phyloP scores from a whole-genome alignment of 2,113 vertebrate genomes.

The Toxostoma redivivum region DNA sequence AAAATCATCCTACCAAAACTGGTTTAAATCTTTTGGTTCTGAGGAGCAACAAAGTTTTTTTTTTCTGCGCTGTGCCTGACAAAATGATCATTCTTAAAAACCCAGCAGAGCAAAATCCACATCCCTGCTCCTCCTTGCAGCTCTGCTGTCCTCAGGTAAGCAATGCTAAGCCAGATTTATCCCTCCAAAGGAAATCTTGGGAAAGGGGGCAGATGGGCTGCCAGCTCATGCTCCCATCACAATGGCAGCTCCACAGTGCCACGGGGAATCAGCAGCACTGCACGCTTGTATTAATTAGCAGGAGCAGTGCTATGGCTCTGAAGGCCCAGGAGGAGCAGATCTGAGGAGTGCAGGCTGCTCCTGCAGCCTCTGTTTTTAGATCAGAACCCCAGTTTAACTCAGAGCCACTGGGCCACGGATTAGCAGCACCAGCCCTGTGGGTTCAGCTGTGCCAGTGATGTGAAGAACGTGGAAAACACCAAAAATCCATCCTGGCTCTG shows the following conservation, averaged over 20 bases:
- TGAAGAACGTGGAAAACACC: neutral
- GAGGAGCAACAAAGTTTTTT: neutral
- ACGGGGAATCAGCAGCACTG: neutral
- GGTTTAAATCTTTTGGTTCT: neutral
- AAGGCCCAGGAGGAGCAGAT: neutral
- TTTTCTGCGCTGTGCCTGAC: neutral
- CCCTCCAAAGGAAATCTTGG: neutral
- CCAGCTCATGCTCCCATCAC: neutral
- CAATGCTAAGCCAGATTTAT: neutral
- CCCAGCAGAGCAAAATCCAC: neutral
- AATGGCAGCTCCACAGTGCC: neutral
- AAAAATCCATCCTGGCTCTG: neutral
- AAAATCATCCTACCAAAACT: neutral
- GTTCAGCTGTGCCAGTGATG: neutral
- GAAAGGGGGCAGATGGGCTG: conserved; percentile 24
- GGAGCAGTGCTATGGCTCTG: neutral
- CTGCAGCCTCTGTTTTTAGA: neutral
- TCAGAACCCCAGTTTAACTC: neutral
- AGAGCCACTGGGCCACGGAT: neutral
- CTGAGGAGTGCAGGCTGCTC: neutral
- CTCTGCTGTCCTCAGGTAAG: conserved; percentile 7
- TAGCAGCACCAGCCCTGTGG: neutral
- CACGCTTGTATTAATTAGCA: neutral
- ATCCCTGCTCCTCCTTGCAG: neutral
- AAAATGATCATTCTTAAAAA: neutral